Conservation (phyloP, 1,140 invertebrate species). For the Drosophila paulistorum region DNA sequence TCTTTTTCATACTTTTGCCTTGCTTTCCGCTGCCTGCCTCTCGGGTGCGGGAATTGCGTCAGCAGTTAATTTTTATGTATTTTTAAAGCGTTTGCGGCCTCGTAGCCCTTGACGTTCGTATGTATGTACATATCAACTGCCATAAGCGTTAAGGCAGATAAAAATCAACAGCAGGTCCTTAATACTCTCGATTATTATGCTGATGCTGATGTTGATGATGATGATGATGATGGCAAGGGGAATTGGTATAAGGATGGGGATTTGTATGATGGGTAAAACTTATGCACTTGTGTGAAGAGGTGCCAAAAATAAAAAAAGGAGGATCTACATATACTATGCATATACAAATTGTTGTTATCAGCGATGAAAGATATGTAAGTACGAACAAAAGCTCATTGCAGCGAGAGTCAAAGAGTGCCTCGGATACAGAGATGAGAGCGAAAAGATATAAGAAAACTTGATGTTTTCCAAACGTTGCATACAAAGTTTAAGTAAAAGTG, state of each 20-base stretch:
- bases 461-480: background rate
- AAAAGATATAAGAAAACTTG: background rate
- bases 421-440: background rate
- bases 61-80: slow-evolving; percentile 78
- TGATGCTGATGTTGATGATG: slow-evolving; percentile 5
- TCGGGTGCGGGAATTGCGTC: slow-evolving; percentile 58
- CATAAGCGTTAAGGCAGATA: slow-evolving; percentile 50
- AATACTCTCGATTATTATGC: slow-evolving; percentile 23
- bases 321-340: background rate
- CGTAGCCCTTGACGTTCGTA: slow-evolving; percentile 24
- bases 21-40: slow-evolving; percentile 13
- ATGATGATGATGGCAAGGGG: slow-evolving; percentile 1
- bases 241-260: slow-evolving; percentile 12
- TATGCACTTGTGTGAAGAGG: slow-evolving; percentile 50
- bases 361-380: slow-evolving; percentile 11
- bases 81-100: slow-evolving; percentile 63
- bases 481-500: background rate
- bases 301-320: slow-evolving; percentile 18
- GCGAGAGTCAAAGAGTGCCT: background rate
- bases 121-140: slow-evolving; percentile 58
- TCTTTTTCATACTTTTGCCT: background rate
- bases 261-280: slow-evolving; percentile 48
- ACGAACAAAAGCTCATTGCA: background rate
- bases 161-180: slow-evolving; percentile 45
- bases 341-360: slow-evolving; percentile 37